Conservation (phyloP, 1,140 invertebrate species). For the Ceratoteleas bidentatus region DNA sequence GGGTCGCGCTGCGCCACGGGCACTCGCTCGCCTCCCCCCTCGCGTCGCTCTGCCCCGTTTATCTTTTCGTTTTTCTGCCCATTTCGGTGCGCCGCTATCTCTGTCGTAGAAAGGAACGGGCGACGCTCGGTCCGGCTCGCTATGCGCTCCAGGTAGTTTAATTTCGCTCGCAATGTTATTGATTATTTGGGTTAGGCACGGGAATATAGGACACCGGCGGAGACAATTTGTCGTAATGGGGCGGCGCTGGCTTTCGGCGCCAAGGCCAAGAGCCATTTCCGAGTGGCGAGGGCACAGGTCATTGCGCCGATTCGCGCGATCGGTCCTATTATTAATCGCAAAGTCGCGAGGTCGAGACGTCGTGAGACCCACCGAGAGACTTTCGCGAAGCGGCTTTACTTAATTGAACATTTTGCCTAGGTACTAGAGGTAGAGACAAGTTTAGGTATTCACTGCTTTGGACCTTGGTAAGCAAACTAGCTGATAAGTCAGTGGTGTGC, state of each 20-base stretch:
- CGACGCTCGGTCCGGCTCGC: neutral
- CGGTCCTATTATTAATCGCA: too few species aligned
- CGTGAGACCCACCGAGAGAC: too few species aligned
- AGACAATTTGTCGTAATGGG: constrained; percentile 9
- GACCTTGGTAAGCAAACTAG: too few species aligned
- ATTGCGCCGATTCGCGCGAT: too few species aligned
- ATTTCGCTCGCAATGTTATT: constrained; percentile 24
- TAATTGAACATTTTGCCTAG: too few species aligned
- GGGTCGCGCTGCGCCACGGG: constrained; percentile 27
- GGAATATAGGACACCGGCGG: constrained; percentile 27
- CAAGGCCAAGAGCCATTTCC: too few species aligned
- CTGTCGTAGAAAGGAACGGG: neutral
- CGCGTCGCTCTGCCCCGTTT: constrained; percentile 1
- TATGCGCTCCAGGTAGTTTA: constrained; percentile 16
- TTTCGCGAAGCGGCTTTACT: too few species aligned
- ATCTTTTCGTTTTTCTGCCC: constrained; percentile 13
- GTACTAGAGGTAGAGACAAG: too few species aligned
- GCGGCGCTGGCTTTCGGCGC: constrained; percentile 12
- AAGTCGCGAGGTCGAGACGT: too few species aligned
- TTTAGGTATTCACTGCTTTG: too few species aligned
- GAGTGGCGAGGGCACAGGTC: too few species aligned
- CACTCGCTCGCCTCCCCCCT: constrained; percentile 13
- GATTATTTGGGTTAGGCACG: constrained; percentile 25
- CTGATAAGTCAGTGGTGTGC: too few species aligned
- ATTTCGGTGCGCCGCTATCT: constrained; percentile 5